phyloP scores from a whole-genome alignment of 2,888 invertebrate species.

The Tetragonula carbonaria region DNA sequence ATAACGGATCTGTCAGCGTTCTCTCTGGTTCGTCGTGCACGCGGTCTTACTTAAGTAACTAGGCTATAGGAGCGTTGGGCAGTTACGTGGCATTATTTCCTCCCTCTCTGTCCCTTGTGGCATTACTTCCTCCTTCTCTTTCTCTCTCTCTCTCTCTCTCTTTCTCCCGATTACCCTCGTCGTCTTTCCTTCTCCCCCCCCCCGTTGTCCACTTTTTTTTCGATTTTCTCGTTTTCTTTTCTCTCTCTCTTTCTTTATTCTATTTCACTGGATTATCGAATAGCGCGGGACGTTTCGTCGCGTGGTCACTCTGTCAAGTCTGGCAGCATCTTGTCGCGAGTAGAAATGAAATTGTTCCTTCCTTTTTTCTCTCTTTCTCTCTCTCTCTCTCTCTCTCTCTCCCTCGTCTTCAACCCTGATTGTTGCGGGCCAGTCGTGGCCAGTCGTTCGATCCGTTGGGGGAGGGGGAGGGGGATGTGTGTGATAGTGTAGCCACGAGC shows the following conservation, averaged over 20 bases:
- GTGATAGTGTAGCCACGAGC: not conserved
- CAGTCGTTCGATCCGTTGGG: constrained; percentile 1
- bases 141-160: not conserved
- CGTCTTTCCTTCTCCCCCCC: constrained; percentile 10
- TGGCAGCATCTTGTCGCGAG: constrained; percentile 8
- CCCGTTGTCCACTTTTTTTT: constrained; percentile 24
- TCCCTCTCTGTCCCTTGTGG: constrained; percentile 5
- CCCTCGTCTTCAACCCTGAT: not conserved
- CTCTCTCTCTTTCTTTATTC: constrained; percentile 26
- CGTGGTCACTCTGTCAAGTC: constrained; percentile 1
- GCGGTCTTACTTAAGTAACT: constrained; percentile 63
- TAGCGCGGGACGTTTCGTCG: constrained; percentile 26
- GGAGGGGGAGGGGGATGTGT: not conserved
- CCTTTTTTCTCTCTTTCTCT: not conserved
- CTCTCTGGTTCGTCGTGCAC: constrained; percentile 40
- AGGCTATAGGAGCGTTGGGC: constrained; percentile 69
- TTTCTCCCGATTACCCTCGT: not conserved
- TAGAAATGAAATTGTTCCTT: too few species aligned
- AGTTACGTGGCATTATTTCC: constrained; percentile 60
- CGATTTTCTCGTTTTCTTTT: constrained; percentile 12
- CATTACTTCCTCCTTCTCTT: not conserved
- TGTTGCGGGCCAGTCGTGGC: not conserved
- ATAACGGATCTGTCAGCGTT: constrained; percentile 43
- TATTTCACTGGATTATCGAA: constrained; percentile 32
- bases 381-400: not conserved